Percentiles rank a stretch among this genome's conserved stretches.
phyloP scores from a whole-genome alignment of 2,113 vertebrate species.

The Neopipo cinnamomea region DNA sequence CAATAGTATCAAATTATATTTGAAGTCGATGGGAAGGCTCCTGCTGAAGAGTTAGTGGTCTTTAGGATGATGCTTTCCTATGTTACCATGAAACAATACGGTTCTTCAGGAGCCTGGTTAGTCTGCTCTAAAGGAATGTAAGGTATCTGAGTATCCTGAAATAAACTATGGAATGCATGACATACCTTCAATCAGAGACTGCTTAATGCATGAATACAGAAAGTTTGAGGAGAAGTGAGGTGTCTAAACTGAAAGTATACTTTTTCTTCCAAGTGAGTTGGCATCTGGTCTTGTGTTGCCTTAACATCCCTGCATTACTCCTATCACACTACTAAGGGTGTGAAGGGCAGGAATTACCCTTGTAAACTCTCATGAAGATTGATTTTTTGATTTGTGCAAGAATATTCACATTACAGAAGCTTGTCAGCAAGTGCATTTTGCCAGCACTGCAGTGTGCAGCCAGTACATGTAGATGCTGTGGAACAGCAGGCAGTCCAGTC shows the following conservation, averaged over 20 bases:
- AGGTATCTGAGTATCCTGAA: rapidly evolving
- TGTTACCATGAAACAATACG: background rate
- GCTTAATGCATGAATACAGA: background rate
- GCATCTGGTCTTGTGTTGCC: background rate
- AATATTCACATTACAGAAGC: background rate
- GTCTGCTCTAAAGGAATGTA: background rate
- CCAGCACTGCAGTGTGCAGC: background rate
- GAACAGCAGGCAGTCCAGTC: background rate
- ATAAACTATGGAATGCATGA: background rate
- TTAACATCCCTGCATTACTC: background rate
- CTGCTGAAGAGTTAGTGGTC: background rate
- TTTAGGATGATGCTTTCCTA: background rate
- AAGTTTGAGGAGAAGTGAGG: background rate
- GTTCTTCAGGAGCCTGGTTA: background rate
- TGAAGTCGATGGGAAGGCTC: background rate
- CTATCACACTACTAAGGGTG: background rate
- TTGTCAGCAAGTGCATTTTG: background rate
- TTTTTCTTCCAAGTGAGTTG: background rate
- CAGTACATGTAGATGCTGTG: background rate
- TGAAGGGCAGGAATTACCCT: background rate
- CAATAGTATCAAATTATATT: background rate
- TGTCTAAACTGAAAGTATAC: background rate
- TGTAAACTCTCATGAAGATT: background rate
- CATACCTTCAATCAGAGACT: background rate
- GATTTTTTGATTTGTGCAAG: background rate